A percentile compares a stretch with the other conserved stretches of the same genome.
Evolutionary conservation across 2,797 vertebrate species (phyloP).

Genomic region (Toxotes lorentzi): DNA sequence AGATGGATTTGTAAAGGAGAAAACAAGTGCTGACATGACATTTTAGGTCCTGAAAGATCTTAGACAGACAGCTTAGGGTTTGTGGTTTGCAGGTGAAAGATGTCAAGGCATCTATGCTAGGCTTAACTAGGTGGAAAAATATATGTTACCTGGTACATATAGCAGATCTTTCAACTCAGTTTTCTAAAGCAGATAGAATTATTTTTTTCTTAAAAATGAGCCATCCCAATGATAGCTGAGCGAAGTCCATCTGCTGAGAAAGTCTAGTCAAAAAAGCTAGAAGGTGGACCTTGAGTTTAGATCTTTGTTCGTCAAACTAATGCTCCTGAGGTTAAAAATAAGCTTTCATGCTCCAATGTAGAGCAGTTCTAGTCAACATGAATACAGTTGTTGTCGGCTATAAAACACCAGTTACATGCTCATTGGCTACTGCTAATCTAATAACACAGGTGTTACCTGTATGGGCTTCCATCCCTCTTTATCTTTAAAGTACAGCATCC

Average conservation of each 20-base stretch:
- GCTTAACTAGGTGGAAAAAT: neutral
- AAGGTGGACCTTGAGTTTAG: neutral
- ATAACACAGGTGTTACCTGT: slow-evolving; percentile 86
- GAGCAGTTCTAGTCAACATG: too few relatives aligned
- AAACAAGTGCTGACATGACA: neutral
- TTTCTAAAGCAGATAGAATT: neutral
- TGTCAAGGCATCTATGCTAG: neutral
- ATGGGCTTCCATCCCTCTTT: slow-evolving; percentile 94
- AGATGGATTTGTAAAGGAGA: slow-evolving; percentile 3
- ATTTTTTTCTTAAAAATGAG: too few relatives aligned
- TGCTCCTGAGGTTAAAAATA: neutral
- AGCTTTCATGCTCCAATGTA: neutral
- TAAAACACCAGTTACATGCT: too few relatives aligned
- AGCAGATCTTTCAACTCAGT: neutral
- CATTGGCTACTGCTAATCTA: neutral
- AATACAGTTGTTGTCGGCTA: too few relatives aligned
- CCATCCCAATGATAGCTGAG: neutral
- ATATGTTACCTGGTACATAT: neutral
- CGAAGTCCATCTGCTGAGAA: too few relatives aligned
- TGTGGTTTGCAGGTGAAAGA: neutral
- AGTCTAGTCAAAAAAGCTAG: too few relatives aligned
- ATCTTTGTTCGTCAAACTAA: too few relatives aligned
- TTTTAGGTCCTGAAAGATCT: neutral
- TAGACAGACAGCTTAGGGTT: neutral
- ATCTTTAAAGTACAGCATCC: slow-evolving; percentile 96